Base-by-base conservation (phyloP, 2,113 vertebrate species). In the Corydoras sp. region DNA sequence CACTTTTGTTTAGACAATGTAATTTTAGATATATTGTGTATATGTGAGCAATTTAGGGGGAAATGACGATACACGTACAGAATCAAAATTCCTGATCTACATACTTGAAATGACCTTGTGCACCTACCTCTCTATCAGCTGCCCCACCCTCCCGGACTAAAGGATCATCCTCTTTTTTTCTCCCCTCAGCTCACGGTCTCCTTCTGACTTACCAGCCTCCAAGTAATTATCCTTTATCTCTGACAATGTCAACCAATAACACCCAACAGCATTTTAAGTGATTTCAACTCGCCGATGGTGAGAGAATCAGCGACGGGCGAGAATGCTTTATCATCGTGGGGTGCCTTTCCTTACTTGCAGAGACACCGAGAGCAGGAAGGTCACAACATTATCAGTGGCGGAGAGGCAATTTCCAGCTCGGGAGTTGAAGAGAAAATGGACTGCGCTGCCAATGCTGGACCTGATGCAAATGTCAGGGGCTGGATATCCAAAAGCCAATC, bases 181-280 rank as follows among this genome's bases (percentile, higher is more conserved):
- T 67, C 77, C 63, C 70, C 72, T 3, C 48, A 53, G n/a, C 30
- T 58, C 30, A 66, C 83, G 63, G 82, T 78, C 65, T 68, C 68
- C 81, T 82, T 79, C 81, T 71, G 64, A 82, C 82, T 85, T 85
- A 83, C 73, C 82, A 79, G 84, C 58, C 65, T 59, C 51, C 65
- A 69, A 76, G 85, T 86, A 87, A 91, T 91, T 89, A 88, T 87
- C 86, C 84, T 88, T 91, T 89, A 88, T 89, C 86, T 88, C 88
- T 86, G 85, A 88, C 88, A 89, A 89, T 89, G 86, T 90, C 87
- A 88, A 82, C 84, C 88, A 89, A 89, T 88, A 86, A 88, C 86
- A 88, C 84, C 86, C 81, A 80, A 83, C 85, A 82, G 80, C 81
- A 75, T 86, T 84, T 82, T 83, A 86, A 88, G 84, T 87, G 86